Percentiles rank a stretch among this genome's conserved stretches.
phyloP scores from a whole-genome alignment of 1,140 invertebrate species.

The Aphelenchoides fujianensis region DNA sequence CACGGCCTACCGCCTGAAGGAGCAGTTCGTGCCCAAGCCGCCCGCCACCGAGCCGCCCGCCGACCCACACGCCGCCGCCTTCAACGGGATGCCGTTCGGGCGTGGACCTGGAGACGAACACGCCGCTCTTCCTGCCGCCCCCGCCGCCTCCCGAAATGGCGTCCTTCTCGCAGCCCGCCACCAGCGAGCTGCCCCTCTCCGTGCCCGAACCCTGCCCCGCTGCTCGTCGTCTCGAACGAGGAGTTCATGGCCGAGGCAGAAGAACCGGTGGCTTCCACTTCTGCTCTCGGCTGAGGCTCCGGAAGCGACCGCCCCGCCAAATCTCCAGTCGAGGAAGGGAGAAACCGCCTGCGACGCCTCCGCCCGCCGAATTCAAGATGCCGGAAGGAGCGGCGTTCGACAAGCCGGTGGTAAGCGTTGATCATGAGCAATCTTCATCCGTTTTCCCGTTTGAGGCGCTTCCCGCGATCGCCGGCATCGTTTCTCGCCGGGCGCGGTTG shows the following conservation, averaged over 20 bases:
- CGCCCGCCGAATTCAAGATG: neutral
- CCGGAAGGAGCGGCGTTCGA: constrained; percentile 5
- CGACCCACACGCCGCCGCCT: neutral
- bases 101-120: neutral
- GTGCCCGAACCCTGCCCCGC: constrained; percentile 5
- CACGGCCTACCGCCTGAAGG: neutral
- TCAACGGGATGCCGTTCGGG: neutral
- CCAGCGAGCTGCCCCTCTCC: neutral
- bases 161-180: neutral
- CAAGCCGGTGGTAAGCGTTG: constrained; percentile 1
- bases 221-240: neutral
- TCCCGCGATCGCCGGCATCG: neutral
- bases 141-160: neutral
- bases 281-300: neutral
- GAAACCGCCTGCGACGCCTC: neutral
- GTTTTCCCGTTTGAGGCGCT: neutral
- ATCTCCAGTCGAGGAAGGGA: neutral
- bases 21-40: neutral
- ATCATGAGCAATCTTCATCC: neutral
- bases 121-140: neutral
- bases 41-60: neutral
- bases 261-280: neutral
- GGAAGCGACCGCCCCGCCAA: neutral
- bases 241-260: neutral
- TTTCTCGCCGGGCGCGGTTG: neutral